Conservation (phyloP, 2,113 vertebrate genomes). For the Ardeotis arabs region DNA sequence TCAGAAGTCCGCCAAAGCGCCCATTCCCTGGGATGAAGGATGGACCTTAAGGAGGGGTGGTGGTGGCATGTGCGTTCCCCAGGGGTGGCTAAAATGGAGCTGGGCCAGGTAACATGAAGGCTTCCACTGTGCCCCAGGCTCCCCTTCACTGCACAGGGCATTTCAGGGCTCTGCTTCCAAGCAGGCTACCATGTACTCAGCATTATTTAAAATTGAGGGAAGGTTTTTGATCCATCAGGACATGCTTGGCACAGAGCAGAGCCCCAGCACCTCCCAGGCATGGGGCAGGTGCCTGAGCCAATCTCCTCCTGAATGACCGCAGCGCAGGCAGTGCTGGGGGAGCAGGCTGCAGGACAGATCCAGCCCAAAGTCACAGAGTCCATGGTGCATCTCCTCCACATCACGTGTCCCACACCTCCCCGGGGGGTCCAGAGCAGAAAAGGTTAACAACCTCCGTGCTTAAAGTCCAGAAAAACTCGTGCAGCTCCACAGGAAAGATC, state of each 20-base stretch:
- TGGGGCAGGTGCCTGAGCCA: accelerated
- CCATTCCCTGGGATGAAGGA: background rate
- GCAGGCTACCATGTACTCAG: accelerated
- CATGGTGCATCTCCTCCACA: background rate
- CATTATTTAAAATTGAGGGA: background rate
- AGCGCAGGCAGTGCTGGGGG: background rate
- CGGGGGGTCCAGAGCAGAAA: accelerated
- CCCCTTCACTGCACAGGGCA: background rate
- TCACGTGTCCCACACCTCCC: background rate
- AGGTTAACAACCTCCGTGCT: background rate
- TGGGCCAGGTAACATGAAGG: background rate
- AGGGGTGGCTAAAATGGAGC: background rate
- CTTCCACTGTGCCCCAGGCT: background rate
- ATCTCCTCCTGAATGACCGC: background rate
- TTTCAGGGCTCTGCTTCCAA: background rate
- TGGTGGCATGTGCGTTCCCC: accelerated
- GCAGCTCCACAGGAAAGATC: background rate
- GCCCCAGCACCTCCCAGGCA: background rate
- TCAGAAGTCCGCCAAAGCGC: background rate
- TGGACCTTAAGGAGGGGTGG: background rate
- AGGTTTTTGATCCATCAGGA: background rate
- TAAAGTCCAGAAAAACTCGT: background rate
- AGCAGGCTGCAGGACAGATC: background rate
- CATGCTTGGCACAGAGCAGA: background rate
- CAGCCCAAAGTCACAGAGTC: background rate